These are phyloP conservation scores for Sebastiscus albofasciatus DNA, from an alignment of 2,797 vertebrate species.

Conservation along the genomic window DNA sequence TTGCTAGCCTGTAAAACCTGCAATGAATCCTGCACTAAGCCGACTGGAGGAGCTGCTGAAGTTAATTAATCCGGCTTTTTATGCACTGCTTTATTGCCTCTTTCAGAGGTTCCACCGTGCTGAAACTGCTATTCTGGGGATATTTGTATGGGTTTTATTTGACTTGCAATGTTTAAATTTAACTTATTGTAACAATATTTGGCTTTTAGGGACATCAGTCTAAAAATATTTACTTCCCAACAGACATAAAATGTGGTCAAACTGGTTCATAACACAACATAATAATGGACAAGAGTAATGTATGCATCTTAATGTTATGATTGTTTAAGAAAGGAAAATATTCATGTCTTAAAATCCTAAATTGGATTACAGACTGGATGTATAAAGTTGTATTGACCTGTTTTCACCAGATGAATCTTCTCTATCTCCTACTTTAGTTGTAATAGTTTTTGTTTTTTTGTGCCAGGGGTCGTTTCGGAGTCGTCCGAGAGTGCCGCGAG, in stretches of 20 bases:
- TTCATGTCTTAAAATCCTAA: too few relatives aligned
- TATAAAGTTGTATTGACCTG: too few relatives aligned
- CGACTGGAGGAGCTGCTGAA: not conserved
- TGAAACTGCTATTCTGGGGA: not conserved
- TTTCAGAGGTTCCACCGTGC: not conserved
- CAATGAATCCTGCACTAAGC: not conserved
- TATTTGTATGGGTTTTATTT: not conserved
- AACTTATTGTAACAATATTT: not conserved
- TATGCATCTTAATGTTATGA: too few relatives aligned
- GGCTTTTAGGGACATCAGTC: not conserved
- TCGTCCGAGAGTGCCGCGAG: slow-evolving; percentile 92
- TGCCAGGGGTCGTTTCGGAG: slow-evolving; percentile 91
- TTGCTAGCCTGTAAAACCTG: not conserved
- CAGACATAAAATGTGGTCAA: not conserved
- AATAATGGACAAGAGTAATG: too few relatives aligned
- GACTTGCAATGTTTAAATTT: not conserved
- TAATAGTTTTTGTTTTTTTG: not conserved
- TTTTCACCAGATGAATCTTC: not conserved
- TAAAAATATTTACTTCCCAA: not conserved
- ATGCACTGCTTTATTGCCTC: not conserved
- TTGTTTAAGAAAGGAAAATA: too few relatives aligned
- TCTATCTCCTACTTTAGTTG: too few relatives aligned
- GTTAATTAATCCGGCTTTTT: not conserved
- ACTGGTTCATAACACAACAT: not conserved
- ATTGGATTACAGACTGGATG: too few relatives aligned